These are phyloP conservation scores for Eupeodes luniger DNA, from an alignment of 2,888 invertebrate genomes.

Conservation along the genomic window DNA sequence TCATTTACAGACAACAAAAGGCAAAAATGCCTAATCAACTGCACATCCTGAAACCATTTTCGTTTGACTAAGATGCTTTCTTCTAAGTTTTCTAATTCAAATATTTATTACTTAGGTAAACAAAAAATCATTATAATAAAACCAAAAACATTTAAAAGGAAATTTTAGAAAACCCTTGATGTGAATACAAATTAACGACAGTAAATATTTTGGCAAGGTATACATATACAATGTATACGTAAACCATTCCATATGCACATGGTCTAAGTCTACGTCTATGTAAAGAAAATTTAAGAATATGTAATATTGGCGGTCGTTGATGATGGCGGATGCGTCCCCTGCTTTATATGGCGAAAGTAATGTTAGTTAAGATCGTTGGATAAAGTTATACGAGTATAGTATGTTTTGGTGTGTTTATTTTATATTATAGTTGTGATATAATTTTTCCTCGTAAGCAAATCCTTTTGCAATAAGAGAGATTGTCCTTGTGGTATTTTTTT, in stretches of 20 bases:
- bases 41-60: background rate
- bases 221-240: no score
- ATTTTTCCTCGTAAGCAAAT: slow-evolving; percentile 49
- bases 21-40: background rate
- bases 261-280: no score
- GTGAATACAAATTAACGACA: slow-evolving; percentile 70
- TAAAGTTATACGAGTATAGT: slow-evolving; percentile 46
- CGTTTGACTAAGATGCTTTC: slow-evolving; percentile 1
- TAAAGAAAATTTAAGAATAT: slow-evolving; percentile 65
- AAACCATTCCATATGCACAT: no score
- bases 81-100: slow-evolving; percentile 55
- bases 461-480: slow-evolving; percentile 36
- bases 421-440: slow-evolving; percentile 45
- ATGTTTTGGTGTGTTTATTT: slow-evolving; percentile 40
- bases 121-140: slow-evolving; percentile 23
- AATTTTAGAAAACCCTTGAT: slow-evolving; percentile 68
- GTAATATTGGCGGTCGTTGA: slow-evolving; percentile 32
- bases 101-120: slow-evolving; percentile 47
- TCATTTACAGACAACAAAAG: no score
- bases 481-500: slow-evolving; percentile 19
- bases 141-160: slow-evolving; percentile 43
- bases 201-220: slow-evolving; percentile 25
- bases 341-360: slow-evolving; percentile 20
- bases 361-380: slow-evolving; percentile 42
- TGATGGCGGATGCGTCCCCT: slow-evolving; percentile 38